Percentiles rank a stretch among this genome's conserved stretches.
These are phyloP conservation scores for Hexactinellida sp. DNA, from an alignment of 37 sponge, comb jelly and placozoan species.

Conservation along the genomic window DNA sequence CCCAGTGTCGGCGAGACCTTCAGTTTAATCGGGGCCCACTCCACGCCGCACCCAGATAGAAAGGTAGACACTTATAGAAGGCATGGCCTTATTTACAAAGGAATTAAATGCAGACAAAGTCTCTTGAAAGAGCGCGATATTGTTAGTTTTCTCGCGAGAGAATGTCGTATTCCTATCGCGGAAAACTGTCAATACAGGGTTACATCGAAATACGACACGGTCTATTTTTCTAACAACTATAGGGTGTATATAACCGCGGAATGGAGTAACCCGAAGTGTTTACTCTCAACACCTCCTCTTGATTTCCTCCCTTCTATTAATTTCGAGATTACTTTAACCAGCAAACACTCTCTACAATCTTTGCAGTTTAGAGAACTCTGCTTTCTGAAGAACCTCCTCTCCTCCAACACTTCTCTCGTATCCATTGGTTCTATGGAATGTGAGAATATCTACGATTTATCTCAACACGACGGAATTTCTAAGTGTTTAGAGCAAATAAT, in stretches of 20 bases:
- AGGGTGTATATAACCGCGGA: neutral
- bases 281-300: neutral
- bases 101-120: neutral
- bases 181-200: neutral
- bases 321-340: neutral
- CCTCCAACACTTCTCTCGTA: neutral
- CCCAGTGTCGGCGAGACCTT: neutral
- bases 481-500: neutral
- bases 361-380: neutral
- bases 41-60: neutral
- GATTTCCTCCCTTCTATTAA: neutral
- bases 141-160: neutral
- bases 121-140: neutral
- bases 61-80: neutral
- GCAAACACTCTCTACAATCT: neutral
- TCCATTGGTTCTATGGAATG: neutral
- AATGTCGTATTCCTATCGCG: neutral
- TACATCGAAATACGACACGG: constrained; percentile 3
- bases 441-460: neutral
- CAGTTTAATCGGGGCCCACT: neutral
- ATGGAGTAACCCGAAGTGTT: neutral
- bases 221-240: neutral
- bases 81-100: neutral
- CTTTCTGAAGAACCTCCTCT: neutral
- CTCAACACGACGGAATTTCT: neutral